Evolutionary conservation across 2,888 invertebrate species (phyloP), one percentile per base, ranked within the genome.

Genomic region (Caenorhabditis macrosperma): DNA sequence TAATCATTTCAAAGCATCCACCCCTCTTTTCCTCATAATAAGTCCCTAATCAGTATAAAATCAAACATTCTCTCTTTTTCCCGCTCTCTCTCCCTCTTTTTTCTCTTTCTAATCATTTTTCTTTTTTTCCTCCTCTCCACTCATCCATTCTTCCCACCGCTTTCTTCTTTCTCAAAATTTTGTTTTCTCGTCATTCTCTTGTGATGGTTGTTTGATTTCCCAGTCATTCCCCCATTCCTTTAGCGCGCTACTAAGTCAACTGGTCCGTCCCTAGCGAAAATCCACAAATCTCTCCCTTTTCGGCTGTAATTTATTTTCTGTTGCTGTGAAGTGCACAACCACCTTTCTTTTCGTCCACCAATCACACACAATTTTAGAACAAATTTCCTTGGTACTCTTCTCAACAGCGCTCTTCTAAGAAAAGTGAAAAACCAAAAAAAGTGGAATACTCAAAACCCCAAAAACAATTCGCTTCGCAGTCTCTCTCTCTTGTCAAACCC

Each of bases 191-290:
- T 77, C 67, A 68, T 77, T 63, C 28, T 63, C 46, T 55, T 55
- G 68, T 68, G 68, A 77, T 77, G 76, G 76, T 77, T 77, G 76
- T 69, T 63, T 77, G 63, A 68, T 77, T 68, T 38, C 63, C 75
- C 63, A 68, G 68, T 77, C 76, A 77, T 77, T 41, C 67, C 38
- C 20, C 52, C 63, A 67, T 77, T 68, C 63, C 68, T 63, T 20
- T 57, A 69, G 57, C 52, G n/a, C n/a, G 41, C 61, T 63, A 35
- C 68, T 63, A 54, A 61, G 55, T 68, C 55, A 68, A 77, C 76
- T 77, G 76, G 76, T 77, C 63, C 63, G 10, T 61, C n/a, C 28
- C 33, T 22, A 12, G 22, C 33, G 41, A 69, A 41, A 54, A 12
- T 10, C 30, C 46, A 41, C 28, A 1, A 28, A 28, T 55, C 50